Conservation (phyloP, 1,140 invertebrate species). For the Drosophila obscura region DNA sequence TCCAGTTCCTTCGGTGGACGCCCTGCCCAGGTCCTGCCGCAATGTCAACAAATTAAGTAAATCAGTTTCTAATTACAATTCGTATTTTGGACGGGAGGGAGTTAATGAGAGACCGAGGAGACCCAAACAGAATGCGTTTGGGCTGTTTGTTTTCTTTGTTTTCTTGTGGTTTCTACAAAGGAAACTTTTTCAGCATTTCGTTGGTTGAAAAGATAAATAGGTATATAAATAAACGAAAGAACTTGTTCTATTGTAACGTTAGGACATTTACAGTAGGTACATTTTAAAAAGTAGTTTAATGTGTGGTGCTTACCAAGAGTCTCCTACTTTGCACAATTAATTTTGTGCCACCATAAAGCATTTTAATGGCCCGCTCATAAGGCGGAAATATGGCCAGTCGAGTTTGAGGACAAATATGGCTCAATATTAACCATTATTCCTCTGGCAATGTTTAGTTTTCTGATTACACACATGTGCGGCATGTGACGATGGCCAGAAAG, state of each 20-base stretch:
- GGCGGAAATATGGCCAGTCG: constrained; percentile 55
- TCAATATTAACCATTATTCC: constrained; percentile 64
- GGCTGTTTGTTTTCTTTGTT: constrained; percentile 43
- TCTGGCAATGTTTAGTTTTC: constrained; percentile 68
- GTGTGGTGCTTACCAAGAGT: not conserved
- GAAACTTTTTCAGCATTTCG: constrained; percentile 42
- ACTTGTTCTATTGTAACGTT: not conserved
- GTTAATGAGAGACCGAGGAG: constrained; percentile 25
- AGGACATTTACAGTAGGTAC: too few relatives aligned
- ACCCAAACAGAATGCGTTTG: constrained; percentile 6
- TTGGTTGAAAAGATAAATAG: constrained; percentile 50
- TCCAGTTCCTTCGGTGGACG: not conserved
- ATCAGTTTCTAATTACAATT: constrained; percentile 76
- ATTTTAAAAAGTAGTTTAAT: not conserved
- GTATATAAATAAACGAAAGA: constrained; percentile 37
- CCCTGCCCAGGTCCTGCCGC: constrained; percentile 24
- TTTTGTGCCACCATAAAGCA: constrained; percentile 37
- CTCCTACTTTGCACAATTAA: constrained; percentile 40
- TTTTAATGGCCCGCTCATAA: constrained; percentile 66
- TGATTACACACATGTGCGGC: constrained; percentile 61
- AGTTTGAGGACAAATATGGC: constrained; percentile 49
- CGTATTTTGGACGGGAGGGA: constrained; percentile 27
- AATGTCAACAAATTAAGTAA: constrained; percentile 77
- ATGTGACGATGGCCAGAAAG: constrained; percentile 34
- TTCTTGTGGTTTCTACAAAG: constrained; percentile 58